A percentile compares a stretch with the other conserved stretches of the same genome.
These are phyloP conservation scores for Otolemur crassicaudatus DNA, from an alignment of 2,797 vertebrate genomes.

Conservation along the genomic window DNA sequence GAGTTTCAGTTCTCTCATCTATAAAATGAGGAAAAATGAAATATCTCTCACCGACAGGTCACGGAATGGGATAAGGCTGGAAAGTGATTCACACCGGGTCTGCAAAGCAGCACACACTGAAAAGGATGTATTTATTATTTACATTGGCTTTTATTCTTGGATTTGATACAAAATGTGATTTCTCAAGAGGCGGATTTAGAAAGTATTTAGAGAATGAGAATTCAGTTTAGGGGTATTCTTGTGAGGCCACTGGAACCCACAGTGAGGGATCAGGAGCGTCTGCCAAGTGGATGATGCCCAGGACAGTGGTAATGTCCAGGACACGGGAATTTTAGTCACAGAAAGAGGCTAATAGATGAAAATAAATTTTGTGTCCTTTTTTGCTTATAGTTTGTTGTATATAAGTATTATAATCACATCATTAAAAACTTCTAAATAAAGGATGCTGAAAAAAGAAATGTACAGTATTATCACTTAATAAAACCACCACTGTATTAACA, in stretches of 20 bases:
- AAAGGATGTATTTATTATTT: neutral
- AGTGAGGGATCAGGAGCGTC: neutral
- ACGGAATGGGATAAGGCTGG: too few species aligned
- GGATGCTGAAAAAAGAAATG: constrained; percentile 45
- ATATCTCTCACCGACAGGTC: neutral
- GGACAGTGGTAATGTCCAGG: neutral
- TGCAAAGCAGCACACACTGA: neutral
- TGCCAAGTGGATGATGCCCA: neutral
- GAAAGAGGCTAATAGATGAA: neutral
- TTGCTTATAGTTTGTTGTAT: neutral
- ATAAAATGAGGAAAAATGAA: neutral
- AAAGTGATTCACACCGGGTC: neutral
- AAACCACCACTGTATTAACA: constrained; percentile 19
- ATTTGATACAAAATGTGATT: neutral
- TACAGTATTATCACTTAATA: neutral
- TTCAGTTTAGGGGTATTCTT: neutral
- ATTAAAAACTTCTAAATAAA: constrained; percentile 38
- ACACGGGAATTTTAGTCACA: neutral
- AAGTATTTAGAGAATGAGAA: neutral
- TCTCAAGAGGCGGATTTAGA: neutral
- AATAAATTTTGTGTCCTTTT: neutral
- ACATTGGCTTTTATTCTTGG: neutral
- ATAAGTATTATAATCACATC: neutral
- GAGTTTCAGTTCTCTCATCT: neutral
- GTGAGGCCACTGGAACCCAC: neutral